Percentiles rank a stretch among this genome's conserved stretches.
Evolutionary conservation across 2,113 vertebrate genomes (phyloP).

Genomic region (Promerops cafer): DNA sequence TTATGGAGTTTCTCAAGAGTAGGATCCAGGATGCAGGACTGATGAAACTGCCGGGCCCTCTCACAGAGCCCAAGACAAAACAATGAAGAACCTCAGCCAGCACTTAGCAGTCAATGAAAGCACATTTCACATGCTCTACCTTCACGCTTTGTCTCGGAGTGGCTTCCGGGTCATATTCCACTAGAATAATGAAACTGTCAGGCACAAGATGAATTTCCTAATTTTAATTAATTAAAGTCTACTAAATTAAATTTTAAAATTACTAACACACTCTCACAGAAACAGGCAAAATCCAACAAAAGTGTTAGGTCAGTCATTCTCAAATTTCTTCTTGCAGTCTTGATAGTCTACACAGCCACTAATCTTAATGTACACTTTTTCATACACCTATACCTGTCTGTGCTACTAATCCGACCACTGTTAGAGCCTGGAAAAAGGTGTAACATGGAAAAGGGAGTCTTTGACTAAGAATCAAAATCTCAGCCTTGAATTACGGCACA

Average conservation of each 20-base stretch:
- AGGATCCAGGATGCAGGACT: neutral
- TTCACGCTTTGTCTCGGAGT: neutral
- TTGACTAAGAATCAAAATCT: neutral
- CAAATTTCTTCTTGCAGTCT: neutral
- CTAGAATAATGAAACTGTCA: neutral
- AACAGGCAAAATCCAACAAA: neutral
- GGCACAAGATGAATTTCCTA: neutral
- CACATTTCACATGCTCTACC: neutral
- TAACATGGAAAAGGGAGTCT: neutral
- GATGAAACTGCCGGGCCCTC: neutral
- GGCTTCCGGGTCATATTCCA: rapidly evolving
- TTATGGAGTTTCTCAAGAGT: neutral
- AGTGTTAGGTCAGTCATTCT: neutral
- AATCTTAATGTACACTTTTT: neutral
- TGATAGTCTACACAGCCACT: neutral
- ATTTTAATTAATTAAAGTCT: neutral
- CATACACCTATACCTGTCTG: rapidly evolving
- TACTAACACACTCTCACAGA: neutral
- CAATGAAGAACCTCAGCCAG: neutral
- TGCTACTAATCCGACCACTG: neutral
- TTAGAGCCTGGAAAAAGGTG: neutral
- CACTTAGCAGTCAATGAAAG: neutral
- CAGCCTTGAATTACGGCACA: neutral
- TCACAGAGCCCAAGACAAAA: neutral
- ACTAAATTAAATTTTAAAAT: neutral